Base-by-base conservation (phyloP, 2,113 vertebrate genomes). In the Larimichthys polyactis region DNA sequence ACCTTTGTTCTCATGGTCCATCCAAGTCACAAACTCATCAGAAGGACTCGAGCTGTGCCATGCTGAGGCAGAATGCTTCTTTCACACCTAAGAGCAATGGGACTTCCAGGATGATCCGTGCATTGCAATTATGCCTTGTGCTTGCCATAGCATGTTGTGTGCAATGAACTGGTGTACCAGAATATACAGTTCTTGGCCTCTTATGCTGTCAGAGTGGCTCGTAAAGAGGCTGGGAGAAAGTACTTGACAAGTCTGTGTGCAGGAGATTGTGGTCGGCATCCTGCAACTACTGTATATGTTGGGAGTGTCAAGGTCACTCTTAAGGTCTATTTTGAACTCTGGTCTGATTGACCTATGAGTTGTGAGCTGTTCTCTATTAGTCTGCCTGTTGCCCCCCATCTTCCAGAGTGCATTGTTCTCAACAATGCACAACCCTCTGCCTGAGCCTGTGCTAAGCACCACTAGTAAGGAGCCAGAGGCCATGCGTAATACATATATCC, bases 51-150 rank as follows among this genome's bases (percentile, higher is more conserved):
- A 77, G 71, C 20, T 32, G 46, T 17, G 5, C 54, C n/a, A 36
- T 46, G 60, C 40, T 58, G 62, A 63, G 49, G 60, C 29, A 57
- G 46, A 69, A 64, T 29, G 48, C 32, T 44, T 71, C 64, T 36
- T 52, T 90, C 63, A 71, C 8, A 70, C 17, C 52, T 74, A 75
- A 82, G 70, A 90, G 70, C 68, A 65, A 16, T 55, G 29, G 22
- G 58, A 81, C 49, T 75, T 78, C 60, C 43, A 67, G 63, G 22
- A 73, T 36, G 5, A 58, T 82, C 58, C 52, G 74, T 57, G 36
- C 24, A 74, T 54, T 27, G 29, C 29, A 85, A 57, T 51, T 49
- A 82, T 65, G 40, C 51, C 49, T 20, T 27, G n/a, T 5, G 40
- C n/a, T 71, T 70, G 15, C 32, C 48, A 70, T 19, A 22, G 27